Base-by-base conservation (phyloP, 2,888 invertebrate species). In the Caenorhabditis imperialis region DNA sequence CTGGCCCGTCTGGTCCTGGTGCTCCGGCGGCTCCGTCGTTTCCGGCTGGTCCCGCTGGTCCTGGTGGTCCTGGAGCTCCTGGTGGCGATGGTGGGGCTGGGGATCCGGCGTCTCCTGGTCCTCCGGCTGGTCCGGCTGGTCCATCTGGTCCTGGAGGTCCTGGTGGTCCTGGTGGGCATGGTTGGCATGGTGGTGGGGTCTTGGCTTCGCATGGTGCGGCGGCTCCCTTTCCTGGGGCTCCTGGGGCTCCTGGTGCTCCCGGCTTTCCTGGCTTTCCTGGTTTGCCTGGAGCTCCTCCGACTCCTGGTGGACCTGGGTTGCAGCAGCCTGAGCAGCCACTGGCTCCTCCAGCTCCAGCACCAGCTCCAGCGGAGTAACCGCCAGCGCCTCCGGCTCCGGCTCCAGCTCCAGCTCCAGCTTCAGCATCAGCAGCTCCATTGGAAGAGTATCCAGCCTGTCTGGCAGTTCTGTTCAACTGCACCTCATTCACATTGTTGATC, bases 241-340 rank as follows among this genome's bases (percentile, higher is more conserved):
- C 93, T 88, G 92, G 92, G 75, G 63, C 51, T 61, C 83, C 83
- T 18, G 71, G 53, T 20, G 57, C 40, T 55, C 82, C 82, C 40
- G 65, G 71, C 40, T 60, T 60, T 54, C 73, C 73, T 22, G 72
- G 72, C 42, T 63, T 62, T 25, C 72, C 72, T 25, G 50, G 53
- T 18, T 65, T 60, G 42, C 73, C 74, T 33, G 67, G 61, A 3
- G 42, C 20, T 42, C 73, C 73, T 30, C 58, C 67, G 1, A 45
- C 22, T n/a, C 74, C 67, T 42, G 74, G 57, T 53, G 67, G 67
- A 44, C 74, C 74, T 20, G 69, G 62, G n/a, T 69, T 57, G 44
- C 67, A 67, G 47, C 53, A 54, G 20, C 57, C 67, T 44, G 60
- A 23, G 30, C 60, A 60, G 22, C 54, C 70, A 3, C 60, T 54